These are phyloP conservation scores for Manis pentadactyla DNA, from an alignment of 2,797 vertebrate genomes.

Conservation along the genomic window DNA sequence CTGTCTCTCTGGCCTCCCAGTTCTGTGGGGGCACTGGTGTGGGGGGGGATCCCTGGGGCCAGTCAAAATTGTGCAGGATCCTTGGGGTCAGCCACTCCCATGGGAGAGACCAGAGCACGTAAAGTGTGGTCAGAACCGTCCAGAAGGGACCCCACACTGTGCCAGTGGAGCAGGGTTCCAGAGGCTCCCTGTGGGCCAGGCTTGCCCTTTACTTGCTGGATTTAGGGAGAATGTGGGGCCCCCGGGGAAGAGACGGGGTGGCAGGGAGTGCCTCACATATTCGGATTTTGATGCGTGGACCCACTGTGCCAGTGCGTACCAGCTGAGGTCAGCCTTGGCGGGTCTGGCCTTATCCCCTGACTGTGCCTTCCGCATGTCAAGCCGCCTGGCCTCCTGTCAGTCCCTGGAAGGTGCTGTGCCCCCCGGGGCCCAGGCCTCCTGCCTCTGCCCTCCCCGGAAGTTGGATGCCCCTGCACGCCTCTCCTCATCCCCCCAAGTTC, in stretches of 20 bases:
- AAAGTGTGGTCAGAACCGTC: not conserved
- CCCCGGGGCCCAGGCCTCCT: not conserved
- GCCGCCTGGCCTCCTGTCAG: not conserved
- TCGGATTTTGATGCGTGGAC: not conserved
- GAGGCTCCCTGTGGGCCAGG: not conserved
- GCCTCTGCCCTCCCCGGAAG: not conserved
- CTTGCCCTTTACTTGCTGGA: not conserved
- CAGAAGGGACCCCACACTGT: not conserved
- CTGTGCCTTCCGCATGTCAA: not conserved
- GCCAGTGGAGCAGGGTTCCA: not conserved
- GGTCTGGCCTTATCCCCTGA: not conserved
- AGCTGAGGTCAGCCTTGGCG: not conserved
- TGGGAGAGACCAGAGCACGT: not conserved
- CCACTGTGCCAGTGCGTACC: rapidly evolving
- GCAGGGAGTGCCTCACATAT: not conserved
- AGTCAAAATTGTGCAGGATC: not conserved
- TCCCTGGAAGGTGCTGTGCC: not conserved
- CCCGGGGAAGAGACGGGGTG: not conserved
- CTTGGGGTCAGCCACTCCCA: not conserved
- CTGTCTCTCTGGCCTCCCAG: not conserved
- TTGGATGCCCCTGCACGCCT: not conserved
- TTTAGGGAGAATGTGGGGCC: not conserved
- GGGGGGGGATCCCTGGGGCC: not conserved
- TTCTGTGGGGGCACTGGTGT: not conserved
- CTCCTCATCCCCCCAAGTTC: not conserved